phyloP scores from a whole-genome alignment of 2,888 invertebrate genomes.

The Cryptocheilus praepositus region DNA sequence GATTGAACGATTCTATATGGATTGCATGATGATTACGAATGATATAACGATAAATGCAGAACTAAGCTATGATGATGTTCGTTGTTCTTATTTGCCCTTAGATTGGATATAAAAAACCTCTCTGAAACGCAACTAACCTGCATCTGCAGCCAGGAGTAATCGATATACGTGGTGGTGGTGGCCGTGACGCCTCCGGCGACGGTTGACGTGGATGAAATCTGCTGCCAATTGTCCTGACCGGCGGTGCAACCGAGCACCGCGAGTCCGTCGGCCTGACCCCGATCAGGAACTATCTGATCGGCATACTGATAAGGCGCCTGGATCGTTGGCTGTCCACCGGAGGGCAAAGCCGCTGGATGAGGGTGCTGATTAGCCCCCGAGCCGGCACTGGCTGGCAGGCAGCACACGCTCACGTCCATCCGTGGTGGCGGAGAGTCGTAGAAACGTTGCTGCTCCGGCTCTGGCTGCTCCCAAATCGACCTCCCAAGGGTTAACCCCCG shows the following conservation, averaged over 20 bases:
- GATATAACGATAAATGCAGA: too few species aligned
- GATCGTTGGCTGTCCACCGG: constrained; percentile 62
- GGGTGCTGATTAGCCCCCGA: constrained; percentile 69
- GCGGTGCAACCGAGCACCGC: constrained; percentile 63
- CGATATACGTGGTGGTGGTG: constrained; percentile 70
- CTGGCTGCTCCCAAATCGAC: constrained; percentile 67
- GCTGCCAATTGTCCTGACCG: constrained; percentile 65
- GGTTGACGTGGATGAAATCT: constrained; percentile 56
- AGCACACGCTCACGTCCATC: constrained; percentile 74
- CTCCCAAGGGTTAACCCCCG: constrained; percentile 67
- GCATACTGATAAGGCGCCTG: constrained; percentile 69
- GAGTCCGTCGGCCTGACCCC: constrained; percentile 67
- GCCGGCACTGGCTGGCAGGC: constrained; percentile 70
- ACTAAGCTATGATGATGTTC: too few species aligned
- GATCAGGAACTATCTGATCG: constrained; percentile 73
- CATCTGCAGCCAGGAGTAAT: constrained; percentile 74
- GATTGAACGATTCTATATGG: too few species aligned
- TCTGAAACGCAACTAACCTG: constrained; percentile 55
- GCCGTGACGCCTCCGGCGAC: constrained; percentile 50
- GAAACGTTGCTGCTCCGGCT: constrained; percentile 66
- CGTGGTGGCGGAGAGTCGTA: constrained; percentile 72
- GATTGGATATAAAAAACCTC: too few species aligned
- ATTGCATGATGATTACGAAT: too few species aligned
- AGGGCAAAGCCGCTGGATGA: constrained; percentile 60
- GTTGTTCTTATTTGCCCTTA: too few species aligned